Evolutionary conservation across 2,797 vertebrate species (phyloP), one percentile per base, ranked within the genome.

Genomic region (Sebastes ruberrimus): DNA sequence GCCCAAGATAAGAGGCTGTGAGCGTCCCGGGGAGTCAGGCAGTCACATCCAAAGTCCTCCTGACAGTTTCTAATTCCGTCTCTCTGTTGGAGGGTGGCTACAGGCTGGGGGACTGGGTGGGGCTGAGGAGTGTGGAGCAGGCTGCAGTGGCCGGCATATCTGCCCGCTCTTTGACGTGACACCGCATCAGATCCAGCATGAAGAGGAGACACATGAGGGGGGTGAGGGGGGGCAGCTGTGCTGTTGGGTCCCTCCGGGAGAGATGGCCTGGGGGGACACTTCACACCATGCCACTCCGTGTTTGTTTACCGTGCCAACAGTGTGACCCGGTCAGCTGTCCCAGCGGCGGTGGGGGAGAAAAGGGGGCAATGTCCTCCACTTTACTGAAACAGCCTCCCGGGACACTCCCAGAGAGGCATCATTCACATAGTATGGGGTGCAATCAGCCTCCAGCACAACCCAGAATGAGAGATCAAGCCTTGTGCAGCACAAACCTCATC

Each of bases 231-330:
- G 79, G 62, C 86, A 86, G 84, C 88, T 90, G 90, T 76, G 78
- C 23, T 72, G 33, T 22, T 4, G 67, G 28, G 60, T 64, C 87
- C 83, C 78, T 75, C 16, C 1, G 13, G 80, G 85, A 88, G 70
- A 53, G 27, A 55, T 60, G 63, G 85, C 90, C 89, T 55, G 62
- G n/a, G 88, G 90, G 91, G 78, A 80, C 68, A 81, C 82, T 92
- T 93, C 89, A 93, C 91, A 91, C 88, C 68, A 83, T 78, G 85
- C 86, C 88, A 89, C 93, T 88, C 80, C 76, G 28, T 85, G 82
- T 92, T 94, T 93, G 92, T 94, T 94, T 93, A 92, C 86, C 52
- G 56, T 80, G 85, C 86, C 84, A 92, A 90, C 63, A 79, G 76
- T 73, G 87, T 90, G 90, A 93, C 90, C 90, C 7, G 86, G 86